A percentile compares a stretch with the other conserved stretches of the same genome.
These are phyloP conservation scores for Brachionus manjavacas DNA, from an alignment of 1,140 invertebrate genomes.

Conservation along the genomic window DNA sequence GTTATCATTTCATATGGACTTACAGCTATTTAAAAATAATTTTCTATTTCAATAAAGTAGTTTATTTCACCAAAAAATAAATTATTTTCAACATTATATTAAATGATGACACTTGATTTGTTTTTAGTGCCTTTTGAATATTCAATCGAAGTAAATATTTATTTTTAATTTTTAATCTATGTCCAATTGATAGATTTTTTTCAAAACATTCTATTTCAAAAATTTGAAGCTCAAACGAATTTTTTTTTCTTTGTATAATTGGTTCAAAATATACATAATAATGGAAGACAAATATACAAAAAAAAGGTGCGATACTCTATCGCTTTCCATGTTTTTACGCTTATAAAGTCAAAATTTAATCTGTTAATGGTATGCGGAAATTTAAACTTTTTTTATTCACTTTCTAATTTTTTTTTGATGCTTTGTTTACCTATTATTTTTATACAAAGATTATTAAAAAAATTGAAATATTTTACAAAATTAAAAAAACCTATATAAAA, in stretches of 20 bases:
- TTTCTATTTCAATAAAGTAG: not conserved
- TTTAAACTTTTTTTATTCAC: not conserved
- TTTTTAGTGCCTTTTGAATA: not conserved
- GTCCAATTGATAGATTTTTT: not conserved
- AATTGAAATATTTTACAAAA: not conserved
- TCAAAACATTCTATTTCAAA: not conserved
- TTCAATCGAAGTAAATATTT: not conserved
- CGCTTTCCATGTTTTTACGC: not conserved
- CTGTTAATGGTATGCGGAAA: too few relatives aligned
- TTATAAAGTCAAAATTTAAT: not conserved
- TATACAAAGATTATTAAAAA: not conserved
- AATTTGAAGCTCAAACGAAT: not conserved
- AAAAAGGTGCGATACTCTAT: not conserved
- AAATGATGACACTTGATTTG: not conserved
- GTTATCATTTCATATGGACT: too few relatives aligned
- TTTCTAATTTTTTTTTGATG: not conserved
- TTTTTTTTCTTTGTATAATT: not conserved
- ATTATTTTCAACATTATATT: not conserved
- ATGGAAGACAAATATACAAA: not conserved
- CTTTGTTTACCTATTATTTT: not conserved
- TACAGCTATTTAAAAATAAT: not conserved
- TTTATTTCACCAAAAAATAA: not conserved
- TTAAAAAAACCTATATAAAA: not conserved
- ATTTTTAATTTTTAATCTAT: slow-evolving; percentile 11
- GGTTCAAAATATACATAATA: not conserved